Evolutionary conservation across 1,140 invertebrate genomes (phyloP).

Genomic region (Lepidostoma basale): DNA sequence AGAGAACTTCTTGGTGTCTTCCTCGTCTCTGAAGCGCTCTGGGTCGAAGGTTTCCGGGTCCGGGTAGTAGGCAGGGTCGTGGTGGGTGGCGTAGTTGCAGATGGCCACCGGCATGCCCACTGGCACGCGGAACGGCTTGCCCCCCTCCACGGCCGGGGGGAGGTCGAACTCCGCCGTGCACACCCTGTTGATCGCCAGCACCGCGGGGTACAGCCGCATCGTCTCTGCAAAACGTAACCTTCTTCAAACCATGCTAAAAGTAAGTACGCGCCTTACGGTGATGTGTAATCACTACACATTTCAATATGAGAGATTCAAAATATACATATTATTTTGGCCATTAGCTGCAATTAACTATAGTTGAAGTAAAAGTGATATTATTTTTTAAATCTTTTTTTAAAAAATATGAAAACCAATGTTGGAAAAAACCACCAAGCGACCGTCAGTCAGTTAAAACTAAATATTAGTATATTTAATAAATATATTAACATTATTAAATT

Average conservation of each 20-base stretch:
- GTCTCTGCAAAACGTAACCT: conserved; percentile 36
- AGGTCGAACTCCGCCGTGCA: conserved; percentile 32
- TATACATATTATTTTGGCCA: not conserved
- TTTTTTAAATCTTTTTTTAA: too few species aligned
- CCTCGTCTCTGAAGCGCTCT: conserved; percentile 61
- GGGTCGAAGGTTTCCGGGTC: conserved; percentile 67
- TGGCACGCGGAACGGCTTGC: conserved; percentile 44
- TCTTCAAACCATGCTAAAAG: not conserved
- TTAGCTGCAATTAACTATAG: too few species aligned
- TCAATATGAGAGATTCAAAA: not conserved
- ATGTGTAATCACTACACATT: too few species aligned
- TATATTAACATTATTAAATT: too few species aligned
- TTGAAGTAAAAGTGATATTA: too few species aligned
- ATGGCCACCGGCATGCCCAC: conserved; percentile 48
- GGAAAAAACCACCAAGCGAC: too few species aligned
- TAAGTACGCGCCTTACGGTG: not conserved
- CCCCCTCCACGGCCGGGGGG: conserved; percentile 25
- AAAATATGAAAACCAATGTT: too few species aligned
- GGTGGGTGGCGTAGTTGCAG: conserved; percentile 47
- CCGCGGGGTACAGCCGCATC: conserved; percentile 32
- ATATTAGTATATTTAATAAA: too few species aligned
- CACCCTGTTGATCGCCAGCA: conserved; percentile 13
- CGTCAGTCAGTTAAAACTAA: too few species aligned
- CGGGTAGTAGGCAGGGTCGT: conserved; percentile 59
- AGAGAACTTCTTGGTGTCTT: conserved; percentile 50